phyloP scores from a whole-genome alignment of 2,797 vertebrate genomes.

The Ptychobarbus kaznakovi region DNA sequence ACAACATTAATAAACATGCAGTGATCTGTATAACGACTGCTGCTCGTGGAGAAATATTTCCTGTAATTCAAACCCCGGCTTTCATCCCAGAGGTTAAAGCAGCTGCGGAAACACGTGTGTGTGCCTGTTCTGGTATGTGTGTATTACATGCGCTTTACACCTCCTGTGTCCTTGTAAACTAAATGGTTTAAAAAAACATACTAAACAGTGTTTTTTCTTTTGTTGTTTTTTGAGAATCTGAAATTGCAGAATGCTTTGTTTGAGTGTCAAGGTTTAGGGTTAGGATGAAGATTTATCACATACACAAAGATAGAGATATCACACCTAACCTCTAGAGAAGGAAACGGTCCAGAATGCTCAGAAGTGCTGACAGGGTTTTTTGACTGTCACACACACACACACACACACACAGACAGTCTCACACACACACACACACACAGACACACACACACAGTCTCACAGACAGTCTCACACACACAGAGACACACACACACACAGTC shows the following conservation, averaged over 20 bases:
- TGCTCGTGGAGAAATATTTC: not conserved
- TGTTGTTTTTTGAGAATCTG: no score
- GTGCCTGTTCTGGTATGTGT: not conserved
- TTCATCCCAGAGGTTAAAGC: not conserved
- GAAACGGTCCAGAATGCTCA: slow-evolving; percentile 80
- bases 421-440: slow-evolving; percentile 39
- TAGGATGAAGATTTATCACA: not conserved
- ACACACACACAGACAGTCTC: no score
- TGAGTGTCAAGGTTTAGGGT: slow-evolving; percentile 4
- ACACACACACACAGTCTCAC: no score
- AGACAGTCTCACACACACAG: no score
- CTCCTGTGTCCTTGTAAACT: not conserved
- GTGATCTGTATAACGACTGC: not conserved
- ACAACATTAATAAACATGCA: not conserved
- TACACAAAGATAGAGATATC: not conserved
- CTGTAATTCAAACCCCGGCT: not conserved
- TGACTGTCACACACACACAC: no score
- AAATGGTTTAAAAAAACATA: not conserved
- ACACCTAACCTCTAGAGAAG: slow-evolving; percentile 59
- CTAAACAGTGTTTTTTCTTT: no score
- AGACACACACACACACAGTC: no score
- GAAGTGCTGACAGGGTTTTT: slow-evolving; percentile 80
- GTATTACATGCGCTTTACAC: not conserved
- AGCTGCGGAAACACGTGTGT: not conserved
- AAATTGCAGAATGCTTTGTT: no score